phyloP scores from a whole-genome alignment of 2,113 vertebrate species.

The Ovibos moschatus region DNA sequence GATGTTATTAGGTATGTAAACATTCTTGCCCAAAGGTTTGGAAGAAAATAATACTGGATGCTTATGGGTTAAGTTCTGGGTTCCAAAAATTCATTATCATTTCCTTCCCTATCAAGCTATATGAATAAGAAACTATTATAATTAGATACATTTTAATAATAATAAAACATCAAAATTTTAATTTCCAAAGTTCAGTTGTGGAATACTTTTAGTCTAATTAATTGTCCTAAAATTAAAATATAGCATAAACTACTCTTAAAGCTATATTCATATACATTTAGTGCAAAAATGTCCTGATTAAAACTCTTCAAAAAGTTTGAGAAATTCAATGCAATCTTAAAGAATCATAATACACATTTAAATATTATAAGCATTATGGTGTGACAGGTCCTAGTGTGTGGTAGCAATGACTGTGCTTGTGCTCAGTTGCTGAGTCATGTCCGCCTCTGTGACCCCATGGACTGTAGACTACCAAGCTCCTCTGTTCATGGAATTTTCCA shows the following conservation, averaged over 20 bases:
- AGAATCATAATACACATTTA: background rate
- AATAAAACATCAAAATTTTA: background rate
- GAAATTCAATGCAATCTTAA: background rate
- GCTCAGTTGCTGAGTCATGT: background rate
- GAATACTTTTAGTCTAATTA: background rate
- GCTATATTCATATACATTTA: background rate
- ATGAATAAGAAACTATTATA: background rate
- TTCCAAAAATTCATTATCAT: background rate
- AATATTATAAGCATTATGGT: background rate
- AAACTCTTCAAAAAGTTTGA: background rate
- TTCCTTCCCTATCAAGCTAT: background rate
- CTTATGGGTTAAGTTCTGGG: background rate
- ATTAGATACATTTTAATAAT: background rate
- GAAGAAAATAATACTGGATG: background rate
- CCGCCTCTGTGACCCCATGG: background rate
- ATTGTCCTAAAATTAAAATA: background rate
- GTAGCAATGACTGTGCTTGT: background rate
- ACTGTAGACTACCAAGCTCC: background rate
- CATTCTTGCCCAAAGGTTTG: background rate
- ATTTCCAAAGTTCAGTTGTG: background rate
- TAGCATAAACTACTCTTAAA: background rate
- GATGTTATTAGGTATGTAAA: background rate
- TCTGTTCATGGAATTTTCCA: background rate
- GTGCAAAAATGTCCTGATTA: background rate
- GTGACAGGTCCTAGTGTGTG: background rate